Base-by-base conservation (phyloP, 2,113 vertebrate species). In the Nipponia nippon region DNA sequence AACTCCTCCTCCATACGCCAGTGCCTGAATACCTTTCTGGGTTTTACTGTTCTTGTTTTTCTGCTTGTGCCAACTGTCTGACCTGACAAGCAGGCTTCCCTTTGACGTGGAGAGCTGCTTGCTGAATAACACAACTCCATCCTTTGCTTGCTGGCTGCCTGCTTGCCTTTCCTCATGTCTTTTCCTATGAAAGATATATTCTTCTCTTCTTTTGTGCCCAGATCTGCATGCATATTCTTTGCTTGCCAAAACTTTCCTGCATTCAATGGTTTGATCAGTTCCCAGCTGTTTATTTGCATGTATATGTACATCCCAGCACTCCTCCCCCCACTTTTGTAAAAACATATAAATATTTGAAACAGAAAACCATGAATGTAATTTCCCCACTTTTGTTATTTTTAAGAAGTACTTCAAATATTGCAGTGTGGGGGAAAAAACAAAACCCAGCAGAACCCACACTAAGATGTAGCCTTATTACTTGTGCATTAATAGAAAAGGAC, bases 201-300 rank as follows among this genome's bases (percentile, higher is more conserved):
- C 50, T 80, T 62, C 63, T 50, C 22, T 79, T 83, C 78, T 69
- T 95, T 92, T 93, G 71, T 88, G 67, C 75, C 82, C 78, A 94
- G 66, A 73, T 83, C 49, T 83, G 65, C 47, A 65, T 58, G 66
- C 13, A 9, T 83, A 55, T 70, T 91, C 82, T 85, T 66, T 88
- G 89, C 77, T 87, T 94, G 78, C 75, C 84, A 73, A 95, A 91
- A 85, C 94, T 80, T 86, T 65, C 82, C 82, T 36, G 38, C 67
- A 78, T 91, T 96, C 66, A 91, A 55, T 71, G 78, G 66, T 85
- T 89, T 67, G 11, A 91, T 93, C 84, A 30, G 73, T 87, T 77
- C 87, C 93, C 96, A 97, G 94, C 93, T 97, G 91, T 97, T 93
- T 97, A 96, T 96, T 96, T 97, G 94, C 94, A 97, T 95, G 53